A percentile compares a stretch with the other conserved stretches of the same genome.
Evolutionary conservation across 2,888 invertebrate species (phyloP).

Genomic region (Scaptomyza polygonia): DNA sequence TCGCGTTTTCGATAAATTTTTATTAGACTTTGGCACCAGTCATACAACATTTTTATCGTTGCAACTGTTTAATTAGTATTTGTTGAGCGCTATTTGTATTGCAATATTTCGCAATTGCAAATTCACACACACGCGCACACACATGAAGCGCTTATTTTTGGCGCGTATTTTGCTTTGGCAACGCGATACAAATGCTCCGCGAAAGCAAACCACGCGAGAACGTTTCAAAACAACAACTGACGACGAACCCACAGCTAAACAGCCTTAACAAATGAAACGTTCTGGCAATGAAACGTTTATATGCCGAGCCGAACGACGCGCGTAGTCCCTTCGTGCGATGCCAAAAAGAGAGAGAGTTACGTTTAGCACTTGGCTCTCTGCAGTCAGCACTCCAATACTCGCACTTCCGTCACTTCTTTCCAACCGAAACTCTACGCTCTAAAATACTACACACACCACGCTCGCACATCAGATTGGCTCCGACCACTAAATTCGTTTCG

Average conservation of each 20-base stretch:
- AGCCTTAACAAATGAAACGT: slow-evolving; percentile 31
- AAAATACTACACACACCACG: slow-evolving; percentile 15
- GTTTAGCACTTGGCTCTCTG: slow-evolving; percentile 17
- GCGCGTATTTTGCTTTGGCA: slow-evolving; percentile 52
- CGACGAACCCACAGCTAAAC: slow-evolving; percentile 18
- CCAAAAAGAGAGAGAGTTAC: slow-evolving; percentile 21
- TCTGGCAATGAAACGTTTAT: slow-evolving; percentile 36
- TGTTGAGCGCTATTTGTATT: slow-evolving; percentile 22
- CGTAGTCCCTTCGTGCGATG: slow-evolving; percentile 3
- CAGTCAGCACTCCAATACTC: slow-evolving; percentile 39
- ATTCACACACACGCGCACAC: slow-evolving; percentile 2
- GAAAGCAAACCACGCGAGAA: slow-evolving; percentile 29
- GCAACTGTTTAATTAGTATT: slow-evolving; percentile 26
- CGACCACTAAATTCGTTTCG: slow-evolving; percentile 17
- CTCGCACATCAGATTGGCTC: slow-evolving; percentile 27
- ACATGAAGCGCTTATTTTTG: slow-evolving; percentile 45
- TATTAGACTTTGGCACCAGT: slow-evolving; percentile 26
- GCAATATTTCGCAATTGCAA: slow-evolving; percentile 18
- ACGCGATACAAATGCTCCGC: slow-evolving; percentile 23
- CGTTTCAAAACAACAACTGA: slow-evolving; percentile 63
- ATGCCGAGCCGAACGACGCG: slow-evolving; percentile 27
- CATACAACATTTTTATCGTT: slow-evolving; percentile 16
- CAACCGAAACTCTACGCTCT: slow-evolving; percentile 12
- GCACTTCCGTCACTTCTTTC: slow-evolving; percentile 14
- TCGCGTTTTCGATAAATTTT: slow-evolving; percentile 28